A percentile compares a stretch with the other conserved stretches of the same genome.
Conservation (phyloP, 2,113 vertebrate genomes). For the Diadophis punctatus region DNA sequence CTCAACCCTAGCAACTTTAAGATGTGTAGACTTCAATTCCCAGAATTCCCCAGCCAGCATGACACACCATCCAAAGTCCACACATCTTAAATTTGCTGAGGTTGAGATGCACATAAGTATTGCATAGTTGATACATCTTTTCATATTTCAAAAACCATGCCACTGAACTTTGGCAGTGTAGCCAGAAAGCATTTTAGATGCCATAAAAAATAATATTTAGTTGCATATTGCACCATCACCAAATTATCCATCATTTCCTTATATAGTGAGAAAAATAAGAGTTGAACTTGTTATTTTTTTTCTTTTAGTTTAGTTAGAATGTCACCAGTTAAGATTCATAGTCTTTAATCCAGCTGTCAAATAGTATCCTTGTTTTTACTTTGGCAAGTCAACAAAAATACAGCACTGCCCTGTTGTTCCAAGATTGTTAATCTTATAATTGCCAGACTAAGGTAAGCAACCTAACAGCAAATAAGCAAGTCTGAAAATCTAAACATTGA, state of each 20-base stretch:
- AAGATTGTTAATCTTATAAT: neutral
- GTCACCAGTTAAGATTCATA: neutral
- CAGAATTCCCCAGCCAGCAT: neutral
- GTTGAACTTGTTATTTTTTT: neutral
- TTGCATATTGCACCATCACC: neutral
- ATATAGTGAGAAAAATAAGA: neutral
- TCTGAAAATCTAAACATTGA: neutral
- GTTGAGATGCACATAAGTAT: neutral
- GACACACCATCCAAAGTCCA: neutral
- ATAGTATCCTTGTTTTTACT: neutral
- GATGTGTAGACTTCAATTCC: neutral
- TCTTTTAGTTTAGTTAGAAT: neutral
- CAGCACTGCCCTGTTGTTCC: neutral
- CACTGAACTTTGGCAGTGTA: neutral
- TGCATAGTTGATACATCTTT: neutral
- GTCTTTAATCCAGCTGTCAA: neutral
- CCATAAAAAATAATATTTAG: neutral
- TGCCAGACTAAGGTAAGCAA: neutral
- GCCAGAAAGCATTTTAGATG: neutral
- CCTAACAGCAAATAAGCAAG: neutral
- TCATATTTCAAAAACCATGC: neutral
- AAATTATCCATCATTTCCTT: neutral
- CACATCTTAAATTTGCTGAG: neutral
- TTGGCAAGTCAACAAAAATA: neutral
- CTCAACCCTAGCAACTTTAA: neutral